Percentiles rank a stretch among this genome's conserved stretches.
Evolutionary conservation across 2,113 vertebrate genomes (phyloP).

Genomic region (Pedetes capensis): DNA sequence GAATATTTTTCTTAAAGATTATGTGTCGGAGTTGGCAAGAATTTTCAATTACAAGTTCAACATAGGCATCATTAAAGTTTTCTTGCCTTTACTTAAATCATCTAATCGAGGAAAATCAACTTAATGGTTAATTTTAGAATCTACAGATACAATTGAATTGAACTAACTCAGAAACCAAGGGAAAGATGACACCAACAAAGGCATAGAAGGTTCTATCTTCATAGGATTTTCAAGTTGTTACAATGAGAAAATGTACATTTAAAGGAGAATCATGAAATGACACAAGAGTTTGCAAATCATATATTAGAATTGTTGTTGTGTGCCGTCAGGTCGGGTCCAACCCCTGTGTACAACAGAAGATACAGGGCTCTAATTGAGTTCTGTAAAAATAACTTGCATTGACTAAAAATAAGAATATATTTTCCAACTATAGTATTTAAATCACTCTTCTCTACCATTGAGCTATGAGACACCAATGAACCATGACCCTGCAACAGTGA

Average conservation of each 20-base stretch:
- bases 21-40: background rate
- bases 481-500: background rate
- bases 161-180: background rate
- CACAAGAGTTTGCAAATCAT: background rate
- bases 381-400: background rate
- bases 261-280: slow-evolving; percentile 8
- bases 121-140: slow-evolving; percentile 4
- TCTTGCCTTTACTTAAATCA: slow-evolving; percentile 2
- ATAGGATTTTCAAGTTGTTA: background rate
- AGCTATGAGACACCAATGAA: background rate
- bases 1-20: background rate
- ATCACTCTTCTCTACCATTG: background rate
- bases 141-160: background rate
- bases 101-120: background rate
- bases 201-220: background rate
- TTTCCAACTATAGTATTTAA: background rate
- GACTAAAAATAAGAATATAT: background rate
- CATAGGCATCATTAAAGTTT: background rate
- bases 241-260: slow-evolving; percentile 23
- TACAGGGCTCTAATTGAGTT: background rate
- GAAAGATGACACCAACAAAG: background rate
- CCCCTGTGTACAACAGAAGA: too few species aligned
- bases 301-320: background rate
- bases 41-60: slow-evolving; percentile 17
- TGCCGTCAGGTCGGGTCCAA: too few species aligned